Percentiles rank a stretch among this genome's conserved stretches.
Evolutionary conservation across 2,113 vertebrate genomes (phyloP).

Genomic region (Dryoscopus gambensis): DNA sequence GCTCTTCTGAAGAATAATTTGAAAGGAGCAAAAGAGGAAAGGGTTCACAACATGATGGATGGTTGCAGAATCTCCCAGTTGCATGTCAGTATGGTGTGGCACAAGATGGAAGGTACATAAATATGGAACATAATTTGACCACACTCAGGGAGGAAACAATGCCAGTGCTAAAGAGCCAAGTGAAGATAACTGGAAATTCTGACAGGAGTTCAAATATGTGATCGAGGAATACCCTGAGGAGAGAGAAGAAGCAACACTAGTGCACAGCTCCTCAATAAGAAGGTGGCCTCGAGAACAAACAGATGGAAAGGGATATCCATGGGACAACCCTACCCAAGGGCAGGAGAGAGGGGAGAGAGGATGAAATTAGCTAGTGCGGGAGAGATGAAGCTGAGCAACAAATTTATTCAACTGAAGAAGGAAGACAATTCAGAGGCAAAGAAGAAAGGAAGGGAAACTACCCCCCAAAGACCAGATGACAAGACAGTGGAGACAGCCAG

Average conservation of each 20-base stretch:
- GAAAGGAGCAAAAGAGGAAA: not conserved
- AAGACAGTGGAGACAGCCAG: not conserved
- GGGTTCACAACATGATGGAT: not conserved
- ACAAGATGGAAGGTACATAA: not conserved
- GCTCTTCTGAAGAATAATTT: not conserved
- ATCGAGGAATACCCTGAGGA: not conserved
- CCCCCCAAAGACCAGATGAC: not conserved
- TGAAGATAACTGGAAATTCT: not conserved
- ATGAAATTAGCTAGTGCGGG: not conserved
- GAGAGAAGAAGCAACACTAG: not conserved
- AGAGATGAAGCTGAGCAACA: not conserved
- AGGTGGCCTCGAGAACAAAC: not conserved
- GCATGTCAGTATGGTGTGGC: not conserved
- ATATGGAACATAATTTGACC: not conserved
- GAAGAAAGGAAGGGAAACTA: constrained; percentile 43
- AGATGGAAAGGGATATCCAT: not conserved
- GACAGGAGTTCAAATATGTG: not conserved
- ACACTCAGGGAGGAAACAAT: fast-evolving
- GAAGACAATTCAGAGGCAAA: not conserved
- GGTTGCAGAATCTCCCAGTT: not conserved
- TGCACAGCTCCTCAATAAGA: not conserved
- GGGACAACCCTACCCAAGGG: not conserved
- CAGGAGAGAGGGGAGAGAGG: not conserved
- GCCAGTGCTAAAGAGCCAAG: not conserved
- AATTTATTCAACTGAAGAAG: not conserved